phyloP scores from a whole-genome alignment of 2,888 invertebrate species.

The Dynastes tityus region DNA sequence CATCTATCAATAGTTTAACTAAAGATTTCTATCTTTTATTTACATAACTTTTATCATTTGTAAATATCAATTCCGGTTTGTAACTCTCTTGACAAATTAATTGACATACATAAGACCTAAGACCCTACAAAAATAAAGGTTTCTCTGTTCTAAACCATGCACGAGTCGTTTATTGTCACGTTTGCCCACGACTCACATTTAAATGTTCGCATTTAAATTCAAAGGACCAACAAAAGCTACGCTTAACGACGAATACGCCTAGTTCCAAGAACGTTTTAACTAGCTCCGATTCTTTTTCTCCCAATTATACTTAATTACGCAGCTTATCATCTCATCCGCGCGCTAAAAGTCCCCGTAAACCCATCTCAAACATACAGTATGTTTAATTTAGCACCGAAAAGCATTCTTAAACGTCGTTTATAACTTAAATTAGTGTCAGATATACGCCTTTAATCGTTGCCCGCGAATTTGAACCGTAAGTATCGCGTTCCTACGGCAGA shows the following conservation, averaged over 20 bases:
- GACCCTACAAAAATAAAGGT: too few species aligned
- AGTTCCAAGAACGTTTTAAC: slow-evolving; percentile 35
- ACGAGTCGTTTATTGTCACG: too few species aligned
- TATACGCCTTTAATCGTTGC: slow-evolving; percentile 64
- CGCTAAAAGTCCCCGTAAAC: slow-evolving; percentile 46
- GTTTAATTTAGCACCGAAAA: slow-evolving; percentile 57
- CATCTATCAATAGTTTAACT: too few species aligned
- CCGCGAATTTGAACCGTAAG: slow-evolving; percentile 60
- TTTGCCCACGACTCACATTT: too few species aligned
- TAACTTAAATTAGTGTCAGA: slow-evolving; percentile 68
- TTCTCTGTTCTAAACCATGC: too few species aligned
- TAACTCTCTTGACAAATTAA: too few species aligned
- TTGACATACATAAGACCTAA: too few species aligned
- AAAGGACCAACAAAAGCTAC: background rate
- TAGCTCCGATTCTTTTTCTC: slow-evolving; percentile 25
- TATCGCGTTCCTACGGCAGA: slow-evolving; percentile 58
- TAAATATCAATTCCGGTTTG: too few species aligned
- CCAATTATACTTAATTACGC: slow-evolving; percentile 53
- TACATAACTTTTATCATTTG: too few species aligned
- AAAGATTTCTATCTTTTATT: too few species aligned
- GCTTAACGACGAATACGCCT: background rate
- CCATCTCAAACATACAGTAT: slow-evolving; percentile 49
- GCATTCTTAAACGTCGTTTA: slow-evolving; percentile 67
- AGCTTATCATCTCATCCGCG: slow-evolving; percentile 44
- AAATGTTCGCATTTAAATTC: background rate